phyloP scores from a whole-genome alignment of 2,113 vertebrate genomes.

The Promerops cafer region DNA sequence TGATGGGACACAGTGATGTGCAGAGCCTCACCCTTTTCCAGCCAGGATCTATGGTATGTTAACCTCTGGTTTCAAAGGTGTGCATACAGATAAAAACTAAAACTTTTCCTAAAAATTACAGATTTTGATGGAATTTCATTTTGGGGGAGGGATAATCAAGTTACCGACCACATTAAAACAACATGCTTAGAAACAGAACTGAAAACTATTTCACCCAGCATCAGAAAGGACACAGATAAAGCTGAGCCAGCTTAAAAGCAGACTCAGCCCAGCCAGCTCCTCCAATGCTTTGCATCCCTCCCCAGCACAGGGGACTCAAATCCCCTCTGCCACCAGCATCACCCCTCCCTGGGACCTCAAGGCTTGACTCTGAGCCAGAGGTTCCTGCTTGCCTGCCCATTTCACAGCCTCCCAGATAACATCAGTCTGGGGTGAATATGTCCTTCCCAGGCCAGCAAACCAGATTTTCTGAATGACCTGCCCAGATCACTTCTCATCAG shows the following conservation, averaged over 20 bases:
- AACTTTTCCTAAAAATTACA: neutral
- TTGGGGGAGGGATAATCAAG: neutral
- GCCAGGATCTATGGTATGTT: rapidly evolving
- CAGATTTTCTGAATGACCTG: slow-evolving; percentile 50
- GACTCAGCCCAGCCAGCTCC: neutral
- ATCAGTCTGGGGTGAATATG: neutral
- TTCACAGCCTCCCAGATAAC: neutral
- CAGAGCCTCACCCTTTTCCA: neutral
- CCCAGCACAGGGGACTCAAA: neutral
- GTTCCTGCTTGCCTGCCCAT: neutral
- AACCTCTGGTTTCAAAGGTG: neutral
- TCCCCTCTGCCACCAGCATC: neutral
- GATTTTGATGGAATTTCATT: neutral
- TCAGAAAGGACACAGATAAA: neutral
- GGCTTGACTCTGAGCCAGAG: neutral
- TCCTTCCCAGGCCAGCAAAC: neutral
- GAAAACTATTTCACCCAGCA: neutral
- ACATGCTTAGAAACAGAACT: neutral
- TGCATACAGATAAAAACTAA: rapidly evolving
- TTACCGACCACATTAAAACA: neutral
- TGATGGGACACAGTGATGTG: too few relatives aligned
- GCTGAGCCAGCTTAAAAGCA: neutral
- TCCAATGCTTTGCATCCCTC: rapidly evolving
- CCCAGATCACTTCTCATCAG: slow-evolving; percentile 42
- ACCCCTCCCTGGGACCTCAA: neutral